Base-by-base conservation (phyloP, 2,888 invertebrate genomes). In the Harmothoe impar region DNA sequence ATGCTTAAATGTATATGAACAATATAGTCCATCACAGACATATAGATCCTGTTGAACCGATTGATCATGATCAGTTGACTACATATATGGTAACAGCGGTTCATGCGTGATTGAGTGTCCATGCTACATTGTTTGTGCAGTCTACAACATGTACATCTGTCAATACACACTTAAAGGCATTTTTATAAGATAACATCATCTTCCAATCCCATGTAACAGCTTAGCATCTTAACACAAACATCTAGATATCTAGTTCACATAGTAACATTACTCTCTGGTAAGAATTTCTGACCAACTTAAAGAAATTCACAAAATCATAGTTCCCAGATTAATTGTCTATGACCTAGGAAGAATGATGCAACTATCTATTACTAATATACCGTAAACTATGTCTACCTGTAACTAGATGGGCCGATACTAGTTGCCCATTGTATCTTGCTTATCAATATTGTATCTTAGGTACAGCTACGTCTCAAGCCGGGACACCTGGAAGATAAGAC, bases 81-180 rank as follows among this genome's bases (percentile, higher is more conserved):
- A 72, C 72, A 72, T 29, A 3, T 29, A 72, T 72, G 29, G 29
- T 72, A 29, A 62, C 31, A 72, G 1, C n/a, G 15, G 15, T n/a
- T 62, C 72, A 72, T 72, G 72, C 72, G 62, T 62, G n/a, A 72
- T 20, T 15, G 62, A 72, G 72, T 72, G 72, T n/a, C 25, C 72
- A 72, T 72, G 72, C 72, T 72, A 72, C 29, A 72, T 72, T 0
- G 5, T 29, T 15, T 25, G 72, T 72, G 72, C 72, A 72, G 31
- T 72, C 72, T 72, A 72, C 72, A 72, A 72, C 72, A 72, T 72
- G 15, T 72, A 72, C 29, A 25, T 72, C 25, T 72, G 3, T 62
- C 62, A 62, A 62, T 62, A 20, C 62, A 62, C 62, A 62, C 54
- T 52, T 17, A 52, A 52, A 15, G 12, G 17, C 17, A 52, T 52